Conservation (phyloP, 2,888 invertebrate species). For the Cephus pulcher region DNA sequence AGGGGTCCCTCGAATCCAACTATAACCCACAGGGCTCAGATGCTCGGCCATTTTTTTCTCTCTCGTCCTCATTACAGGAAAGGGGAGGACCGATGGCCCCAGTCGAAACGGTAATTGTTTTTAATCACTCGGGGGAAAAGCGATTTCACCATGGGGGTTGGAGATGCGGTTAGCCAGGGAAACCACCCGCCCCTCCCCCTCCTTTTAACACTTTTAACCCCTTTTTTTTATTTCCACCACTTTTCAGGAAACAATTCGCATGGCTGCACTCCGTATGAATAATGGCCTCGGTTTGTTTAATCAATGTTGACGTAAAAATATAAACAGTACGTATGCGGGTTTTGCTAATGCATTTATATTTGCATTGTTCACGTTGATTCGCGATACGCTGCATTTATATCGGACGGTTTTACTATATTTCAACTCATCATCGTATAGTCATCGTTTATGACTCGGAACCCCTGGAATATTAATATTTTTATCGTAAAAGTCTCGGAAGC, state of each 20-base stretch:
- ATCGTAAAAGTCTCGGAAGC: background rate
- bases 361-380: background rate
- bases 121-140: conserved; percentile 55
- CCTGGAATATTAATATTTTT: background rate
- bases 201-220: conserved; percentile 9
- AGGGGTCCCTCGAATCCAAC: conserved; percentile 35
- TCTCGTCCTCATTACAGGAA: conserved; percentile 46
- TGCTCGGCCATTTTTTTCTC: conserved; percentile 39
- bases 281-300: background rate
- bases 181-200: conserved; percentile 5
- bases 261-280: background rate
- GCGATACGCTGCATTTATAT: background rate
- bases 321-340: background rate
- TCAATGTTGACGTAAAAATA: background rate
- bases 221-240: background rate
- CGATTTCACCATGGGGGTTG: conserved; percentile 38
- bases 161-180: conserved; percentile 43
- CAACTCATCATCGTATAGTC: background rate
- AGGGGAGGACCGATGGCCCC: conserved; percentile 34
- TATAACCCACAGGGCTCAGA: conserved; percentile 54
- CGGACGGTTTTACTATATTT: background rate
- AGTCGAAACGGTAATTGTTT: conserved; percentile 61
- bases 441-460: background rate
- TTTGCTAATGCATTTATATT: background rate
- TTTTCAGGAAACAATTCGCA: background rate